Percentiles rank a stretch among this genome's conserved stretches.
Evolutionary conservation across 2,888 invertebrate species (phyloP).

Genomic region (Drosophila crucigera): DNA sequence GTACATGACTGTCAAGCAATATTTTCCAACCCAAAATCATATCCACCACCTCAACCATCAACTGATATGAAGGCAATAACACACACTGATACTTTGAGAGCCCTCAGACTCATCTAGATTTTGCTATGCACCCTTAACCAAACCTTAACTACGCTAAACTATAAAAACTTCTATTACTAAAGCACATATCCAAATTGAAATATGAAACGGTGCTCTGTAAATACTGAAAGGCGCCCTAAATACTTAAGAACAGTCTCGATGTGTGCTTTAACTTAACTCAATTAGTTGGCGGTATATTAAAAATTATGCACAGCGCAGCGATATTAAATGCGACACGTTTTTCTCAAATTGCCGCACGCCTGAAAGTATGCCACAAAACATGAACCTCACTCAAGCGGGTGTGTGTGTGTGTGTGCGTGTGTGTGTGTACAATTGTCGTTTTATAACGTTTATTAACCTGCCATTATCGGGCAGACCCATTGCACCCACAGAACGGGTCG

Average conservation of each 20-base stretch:
- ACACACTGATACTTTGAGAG: background rate
- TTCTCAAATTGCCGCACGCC: constrained; percentile 19
- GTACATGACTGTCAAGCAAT: background rate
- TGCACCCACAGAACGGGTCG: constrained; percentile 38
- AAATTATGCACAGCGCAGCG: constrained; percentile 29
- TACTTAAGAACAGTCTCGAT: background rate
- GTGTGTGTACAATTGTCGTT: constrained; percentile 50
- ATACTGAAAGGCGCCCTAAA: background rate
- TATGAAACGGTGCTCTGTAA: background rate
- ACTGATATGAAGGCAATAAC: background rate
- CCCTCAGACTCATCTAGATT: background rate
- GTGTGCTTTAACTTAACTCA: constrained; percentile 17
- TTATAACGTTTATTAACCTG: constrained; percentile 78
- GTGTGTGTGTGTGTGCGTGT: constrained; percentile 4
- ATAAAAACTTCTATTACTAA: background rate
- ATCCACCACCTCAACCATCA: background rate
- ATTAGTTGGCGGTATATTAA: constrained; percentile 44
- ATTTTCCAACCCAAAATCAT: background rate
- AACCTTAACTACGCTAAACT: background rate
- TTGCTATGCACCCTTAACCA: background rate
- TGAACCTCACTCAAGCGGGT: background rate
- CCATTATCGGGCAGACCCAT: constrained; percentile 60
- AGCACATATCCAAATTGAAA: background rate
- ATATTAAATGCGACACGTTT: constrained; percentile 25
- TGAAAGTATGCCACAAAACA: constrained; percentile 16